Evolutionary conservation across 2,888 invertebrate species (phyloP), one percentile per base, ranked within the genome.

Genomic region (Phaedon cochleariae): DNA sequence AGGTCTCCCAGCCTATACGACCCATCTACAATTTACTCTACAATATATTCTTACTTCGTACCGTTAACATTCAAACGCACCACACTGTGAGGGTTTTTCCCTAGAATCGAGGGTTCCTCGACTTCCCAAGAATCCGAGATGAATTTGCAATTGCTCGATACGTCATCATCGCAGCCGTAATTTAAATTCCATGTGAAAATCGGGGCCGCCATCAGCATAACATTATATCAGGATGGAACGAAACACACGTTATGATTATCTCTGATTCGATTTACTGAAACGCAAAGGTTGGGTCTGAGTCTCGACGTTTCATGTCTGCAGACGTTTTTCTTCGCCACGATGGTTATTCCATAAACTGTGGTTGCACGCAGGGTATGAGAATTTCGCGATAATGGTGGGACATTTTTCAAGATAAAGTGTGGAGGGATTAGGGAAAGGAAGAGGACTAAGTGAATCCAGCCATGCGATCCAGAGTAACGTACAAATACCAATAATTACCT

Each of bases 201-300:
- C 55, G 5, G 15, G 41, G n/a, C 37, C 22, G 55, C 2, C 55
- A 64, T 64, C 54, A 59, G 22, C 64, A 64, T 64, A 49, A 59
- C 53, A 54, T 64, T 54, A 59, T 54, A 34, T 41, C 48, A 2
- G 41, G 48, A 54, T 64, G 34, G 29, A 48, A 59, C 49, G 41
- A 64, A 64, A 59, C 64, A 64, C 54, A 59, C 54, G 64, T 64
- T 59, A 64, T 55, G 48, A 49, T 64, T 59, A 64, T 64, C 64
- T 41, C 10, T 22, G 41, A 55, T 41, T 55, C 41, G 41, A 55
- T 55, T 22, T n/a, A 21, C 10, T 17, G 15, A 55, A 41, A 55
- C 53, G 41, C 7, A n/a, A 55, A 46, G 46, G 10, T 17, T 20
- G 12, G 41, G 18, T 20, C 46, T 46, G 46, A 34, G 17, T n/a